A percentile compares a stretch with the other conserved stretches of the same genome.
phyloP scores from a whole-genome alignment of 2,113 vertebrate species.

The Dasyprocta punctata region DNA sequence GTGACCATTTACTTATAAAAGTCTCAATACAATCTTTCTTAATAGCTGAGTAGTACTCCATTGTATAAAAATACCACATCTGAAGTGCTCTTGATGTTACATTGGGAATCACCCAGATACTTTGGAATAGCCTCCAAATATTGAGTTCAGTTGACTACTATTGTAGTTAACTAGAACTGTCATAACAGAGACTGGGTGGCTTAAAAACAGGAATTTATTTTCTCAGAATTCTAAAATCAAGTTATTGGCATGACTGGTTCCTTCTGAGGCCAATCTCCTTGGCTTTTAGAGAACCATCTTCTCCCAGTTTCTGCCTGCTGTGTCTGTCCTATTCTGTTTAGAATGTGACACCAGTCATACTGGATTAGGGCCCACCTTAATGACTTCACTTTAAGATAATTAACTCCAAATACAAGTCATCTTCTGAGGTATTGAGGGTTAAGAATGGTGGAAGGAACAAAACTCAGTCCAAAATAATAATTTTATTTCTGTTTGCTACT shows the following conservation, averaged over 20 bases:
- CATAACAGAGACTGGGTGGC: neutral
- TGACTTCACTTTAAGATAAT: neutral
- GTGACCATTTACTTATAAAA: too few relatives aligned
- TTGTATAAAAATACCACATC: too few relatives aligned
- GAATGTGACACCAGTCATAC: neutral
- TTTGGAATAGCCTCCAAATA: neutral
- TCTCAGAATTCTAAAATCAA: conserved; percentile 19
- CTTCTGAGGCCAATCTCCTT: neutral
- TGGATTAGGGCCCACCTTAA: neutral
- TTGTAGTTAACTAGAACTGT: neutral
- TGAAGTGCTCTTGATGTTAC: neutral
- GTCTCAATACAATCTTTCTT: too few relatives aligned
- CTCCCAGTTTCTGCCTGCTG: neutral
- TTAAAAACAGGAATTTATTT: neutral
- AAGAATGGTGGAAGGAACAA: neutral
- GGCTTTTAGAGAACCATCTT: neutral
- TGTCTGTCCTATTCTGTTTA: neutral
- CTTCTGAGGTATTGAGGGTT: neutral
- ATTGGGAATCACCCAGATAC: neutral
- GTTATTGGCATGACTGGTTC: neutral
- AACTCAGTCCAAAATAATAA: neutral
- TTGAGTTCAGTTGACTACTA: neutral
- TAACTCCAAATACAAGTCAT: neutral
- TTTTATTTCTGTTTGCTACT: neutral
- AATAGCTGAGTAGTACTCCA: too few relatives aligned